Percentiles rank a stretch among this genome's conserved stretches.
Conservation (phyloP, 2,888 invertebrate species). For the Nymphalis polychloros region DNA sequence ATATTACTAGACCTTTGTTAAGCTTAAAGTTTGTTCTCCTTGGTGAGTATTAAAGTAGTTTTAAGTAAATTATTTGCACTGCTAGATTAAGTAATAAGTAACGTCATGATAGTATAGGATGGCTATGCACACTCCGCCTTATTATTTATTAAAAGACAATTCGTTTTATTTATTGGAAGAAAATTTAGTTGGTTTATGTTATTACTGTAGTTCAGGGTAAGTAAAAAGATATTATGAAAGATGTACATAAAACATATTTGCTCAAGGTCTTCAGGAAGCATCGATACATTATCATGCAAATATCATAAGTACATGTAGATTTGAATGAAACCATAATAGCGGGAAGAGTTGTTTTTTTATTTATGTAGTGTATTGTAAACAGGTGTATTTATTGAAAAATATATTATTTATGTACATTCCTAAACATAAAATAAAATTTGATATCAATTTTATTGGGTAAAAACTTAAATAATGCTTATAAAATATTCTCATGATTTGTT, state of each 20-base stretch:
- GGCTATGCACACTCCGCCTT: constrained; percentile 43
- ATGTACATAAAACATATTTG: constrained; percentile 7
- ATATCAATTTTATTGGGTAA: no score
- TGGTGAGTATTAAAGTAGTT: constrained; percentile 18
- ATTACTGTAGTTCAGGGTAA: not conserved
- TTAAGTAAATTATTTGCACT: constrained; percentile 37
- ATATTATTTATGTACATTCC: no score
- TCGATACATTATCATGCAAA: no score
- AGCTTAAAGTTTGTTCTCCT: constrained; percentile 18
- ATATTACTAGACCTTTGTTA: constrained; percentile 14
- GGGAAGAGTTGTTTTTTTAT: no score
- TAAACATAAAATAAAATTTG: no score
- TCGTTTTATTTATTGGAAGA: constrained; percentile 8
- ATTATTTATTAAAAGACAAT: constrained; percentile 37
- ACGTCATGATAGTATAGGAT: constrained; percentile 38
- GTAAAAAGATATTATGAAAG: not conserved
- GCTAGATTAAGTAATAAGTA: constrained; percentile 42
- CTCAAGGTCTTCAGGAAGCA: not conserved
- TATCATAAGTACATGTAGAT: no score
- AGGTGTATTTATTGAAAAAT: no score
- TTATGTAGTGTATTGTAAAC: no score
- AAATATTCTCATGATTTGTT: no score
- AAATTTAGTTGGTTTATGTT: not conserved
- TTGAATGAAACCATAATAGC: no score
- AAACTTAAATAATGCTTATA: no score